Conservation (phyloP, 1,140 invertebrate genomes). For the Drosophila yakuba region DNA sequence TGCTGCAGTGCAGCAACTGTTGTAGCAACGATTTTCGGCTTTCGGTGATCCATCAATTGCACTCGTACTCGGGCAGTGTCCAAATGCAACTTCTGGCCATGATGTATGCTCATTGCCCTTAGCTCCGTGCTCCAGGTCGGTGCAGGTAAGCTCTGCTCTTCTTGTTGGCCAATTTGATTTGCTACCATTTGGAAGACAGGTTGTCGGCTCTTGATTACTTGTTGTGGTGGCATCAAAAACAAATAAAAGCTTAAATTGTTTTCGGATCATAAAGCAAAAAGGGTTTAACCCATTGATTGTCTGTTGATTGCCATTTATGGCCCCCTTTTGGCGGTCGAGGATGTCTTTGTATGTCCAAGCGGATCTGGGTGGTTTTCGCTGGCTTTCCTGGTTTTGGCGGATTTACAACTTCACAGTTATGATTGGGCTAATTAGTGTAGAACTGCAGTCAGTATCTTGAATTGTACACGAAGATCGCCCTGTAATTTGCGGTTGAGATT, state of each 20-base stretch:
- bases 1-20: not conserved
- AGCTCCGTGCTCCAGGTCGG: not conserved
- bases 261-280: constrained; percentile 80
- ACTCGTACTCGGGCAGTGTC: constrained; percentile 51
- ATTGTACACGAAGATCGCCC: constrained; percentile 9
- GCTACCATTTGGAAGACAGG: constrained; percentile 66
- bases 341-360: constrained; percentile 14
- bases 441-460: constrained; percentile 12
- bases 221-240: constrained; percentile 78
- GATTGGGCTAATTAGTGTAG: constrained; percentile 64
- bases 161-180: constrained; percentile 60
- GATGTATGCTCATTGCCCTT: constrained; percentile 75
- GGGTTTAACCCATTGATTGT: constrained; percentile 80
- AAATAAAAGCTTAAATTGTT: constrained; percentile 83
- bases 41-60: constrained; percentile 79
- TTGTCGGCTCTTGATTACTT: constrained; percentile 59
- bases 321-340: constrained; percentile 31
- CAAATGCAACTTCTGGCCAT: constrained; percentile 67
- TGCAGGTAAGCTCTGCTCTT: constrained; percentile 22
- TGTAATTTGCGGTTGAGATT: constrained; percentile 13
- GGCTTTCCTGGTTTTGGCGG: constrained; percentile 46
- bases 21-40: constrained; percentile 46
- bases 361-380: constrained; percentile 49
- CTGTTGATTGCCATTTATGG: constrained; percentile 79
- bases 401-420: constrained; percentile 78